A percentile compares a stretch with the other conserved stretches of the same genome.
Conservation (phyloP, 2,797 vertebrate species). For the Taenioides sp. region DNA sequence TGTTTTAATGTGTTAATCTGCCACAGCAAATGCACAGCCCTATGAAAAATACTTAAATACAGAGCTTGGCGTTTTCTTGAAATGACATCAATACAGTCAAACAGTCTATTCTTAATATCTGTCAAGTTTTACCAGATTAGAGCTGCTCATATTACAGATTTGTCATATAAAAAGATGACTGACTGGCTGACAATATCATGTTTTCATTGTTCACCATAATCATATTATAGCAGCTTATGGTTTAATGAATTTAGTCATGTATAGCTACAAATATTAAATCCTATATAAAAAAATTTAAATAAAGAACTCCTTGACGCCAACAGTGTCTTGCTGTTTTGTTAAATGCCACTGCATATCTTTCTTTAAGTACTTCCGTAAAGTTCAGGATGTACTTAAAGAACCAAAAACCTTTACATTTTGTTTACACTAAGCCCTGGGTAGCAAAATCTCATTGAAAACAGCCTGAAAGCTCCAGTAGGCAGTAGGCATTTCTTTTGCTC, state of each 20-base stretch:
- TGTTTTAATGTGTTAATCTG: no score
- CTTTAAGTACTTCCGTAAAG: not conserved
- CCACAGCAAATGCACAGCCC: no score
- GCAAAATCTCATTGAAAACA: conserved; percentile 6
- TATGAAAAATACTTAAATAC: no score
- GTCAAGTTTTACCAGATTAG: no score
- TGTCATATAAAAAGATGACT: no score
- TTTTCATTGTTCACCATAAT: not conserved
- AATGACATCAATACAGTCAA: no score
- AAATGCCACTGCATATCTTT: not conserved
- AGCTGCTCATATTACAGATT: no score
- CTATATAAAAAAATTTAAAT: no score
- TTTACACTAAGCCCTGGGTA: not conserved
- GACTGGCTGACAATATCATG: no score
- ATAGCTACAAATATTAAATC: conserved; percentile 25
- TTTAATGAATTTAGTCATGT: not conserved
- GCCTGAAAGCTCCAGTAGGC: conserved; percentile 7
- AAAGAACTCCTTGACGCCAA: not conserved
- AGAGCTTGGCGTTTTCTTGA: no score
- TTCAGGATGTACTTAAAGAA: not conserved
- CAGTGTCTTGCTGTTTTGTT: not conserved
- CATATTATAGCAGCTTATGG: not conserved
- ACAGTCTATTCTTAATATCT: no score
- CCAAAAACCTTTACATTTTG: conserved; percentile 5
- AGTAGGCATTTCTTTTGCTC: conserved; percentile 11